phyloP scores from a whole-genome alignment of 2,888 invertebrate genomes.

The Choreutis nemorana region DNA sequence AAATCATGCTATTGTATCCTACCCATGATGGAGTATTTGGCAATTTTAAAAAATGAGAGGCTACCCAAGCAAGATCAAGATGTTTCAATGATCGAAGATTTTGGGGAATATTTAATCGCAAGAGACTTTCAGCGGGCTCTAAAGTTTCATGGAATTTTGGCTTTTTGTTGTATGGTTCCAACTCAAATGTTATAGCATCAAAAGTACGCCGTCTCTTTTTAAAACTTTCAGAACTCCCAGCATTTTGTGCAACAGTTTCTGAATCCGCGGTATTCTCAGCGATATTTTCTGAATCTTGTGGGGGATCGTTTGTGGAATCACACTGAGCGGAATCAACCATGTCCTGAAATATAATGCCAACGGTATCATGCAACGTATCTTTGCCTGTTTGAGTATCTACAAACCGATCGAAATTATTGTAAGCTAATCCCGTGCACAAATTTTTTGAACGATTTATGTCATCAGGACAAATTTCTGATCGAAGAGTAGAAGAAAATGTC shows the following conservation, averaged over 20 bases:
- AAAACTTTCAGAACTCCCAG: conserved; percentile 1
- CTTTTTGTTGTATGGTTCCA: conserved; percentile 1
- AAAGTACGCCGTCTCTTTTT: conserved; percentile 1
- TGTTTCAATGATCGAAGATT: conserved; percentile 3
- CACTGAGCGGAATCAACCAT: not conserved
- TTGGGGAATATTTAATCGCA: conserved; percentile 1
- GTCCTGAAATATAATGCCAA: conserved; percentile 1
- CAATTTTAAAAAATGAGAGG: conserved; percentile 5
- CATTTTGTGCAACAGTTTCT: conserved; percentile 1
- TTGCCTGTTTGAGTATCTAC: conserved; percentile 3
- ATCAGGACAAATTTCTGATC: conserved; percentile 3
- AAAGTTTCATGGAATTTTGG: conserved; percentile 2
- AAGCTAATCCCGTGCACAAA: conserved; percentile 3
- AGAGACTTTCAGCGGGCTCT: not conserved
- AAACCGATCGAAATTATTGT: conserved; percentile 4
- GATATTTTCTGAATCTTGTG: conserved; percentile 1
- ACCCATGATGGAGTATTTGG: conserved; percentile 15
- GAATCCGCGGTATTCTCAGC: not conserved
- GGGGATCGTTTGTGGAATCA: conserved; percentile 1
- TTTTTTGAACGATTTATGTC: conserved; percentile 1
- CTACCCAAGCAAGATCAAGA: conserved; percentile 5
- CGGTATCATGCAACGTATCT: conserved; percentile 1
- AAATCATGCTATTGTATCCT: conserved; percentile 13
- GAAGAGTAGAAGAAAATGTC: conserved; percentile 3
- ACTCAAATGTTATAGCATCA: conserved; percentile 1